Evolutionary conservation across 2,888 invertebrate genomes (phyloP).

Genomic region (Volucella zonaria): DNA sequence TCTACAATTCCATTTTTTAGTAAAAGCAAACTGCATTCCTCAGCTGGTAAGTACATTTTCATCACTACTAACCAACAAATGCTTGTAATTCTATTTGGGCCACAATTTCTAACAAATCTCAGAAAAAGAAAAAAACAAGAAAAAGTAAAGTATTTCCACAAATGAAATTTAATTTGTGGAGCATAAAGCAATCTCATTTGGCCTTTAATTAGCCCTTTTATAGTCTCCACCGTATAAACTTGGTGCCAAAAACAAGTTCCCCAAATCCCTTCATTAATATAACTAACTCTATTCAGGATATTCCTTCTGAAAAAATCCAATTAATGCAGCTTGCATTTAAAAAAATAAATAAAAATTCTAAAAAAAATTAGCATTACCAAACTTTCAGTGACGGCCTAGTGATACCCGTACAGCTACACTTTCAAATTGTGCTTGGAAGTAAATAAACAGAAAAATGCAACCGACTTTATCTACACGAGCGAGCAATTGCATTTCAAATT

Average conservation of each 20-base stretch:
- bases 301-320: slow-evolving; percentile 58
- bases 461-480: slow-evolving; percentile 37
- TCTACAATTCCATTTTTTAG: too few species aligned
- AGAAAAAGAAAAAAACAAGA: too few species aligned
- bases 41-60: too few species aligned
- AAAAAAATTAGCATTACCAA: slow-evolving; percentile 42
- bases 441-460: slow-evolving; percentile 62
- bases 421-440: slow-evolving; percentile 42
- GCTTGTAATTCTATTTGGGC: too few species aligned
- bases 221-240: slow-evolving; percentile 29
- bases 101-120: too few species aligned
- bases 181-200: background rate
- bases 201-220: slow-evolving; percentile 63
- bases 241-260: slow-evolving; percentile 25
- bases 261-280: background rate
- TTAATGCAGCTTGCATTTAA: slow-evolving; percentile 62
- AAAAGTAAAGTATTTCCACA: too few species aligned
- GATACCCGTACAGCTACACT: slow-evolving; percentile 33
- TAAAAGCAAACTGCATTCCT: too few species aligned
- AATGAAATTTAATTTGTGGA: too few species aligned
- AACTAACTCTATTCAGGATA: slow-evolving; percentile 37
- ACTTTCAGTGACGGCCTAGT: slow-evolving; percentile 44
- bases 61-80: too few species aligned
- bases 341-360: background rate
- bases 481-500: slow-evolving; percentile 64